phyloP scores from a whole-genome alignment of 2,888 invertebrate species.

The Ferdinandea cuprea region DNA sequence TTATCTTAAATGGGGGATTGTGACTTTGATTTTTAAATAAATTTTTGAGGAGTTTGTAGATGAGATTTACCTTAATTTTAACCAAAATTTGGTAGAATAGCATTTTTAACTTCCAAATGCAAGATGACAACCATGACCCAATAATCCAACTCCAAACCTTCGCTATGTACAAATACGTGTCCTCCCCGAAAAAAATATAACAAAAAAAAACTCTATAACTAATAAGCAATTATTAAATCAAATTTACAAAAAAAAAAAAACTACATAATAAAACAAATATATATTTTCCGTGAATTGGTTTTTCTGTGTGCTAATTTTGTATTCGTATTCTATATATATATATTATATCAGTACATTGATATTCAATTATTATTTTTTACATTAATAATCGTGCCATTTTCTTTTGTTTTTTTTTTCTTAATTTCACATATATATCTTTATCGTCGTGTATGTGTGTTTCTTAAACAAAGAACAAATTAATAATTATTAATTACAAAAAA shows the following conservation, averaged over 20 bases:
- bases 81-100: neutral
- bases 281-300: conserved; percentile 82
- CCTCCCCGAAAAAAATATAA: conserved; percentile 52
- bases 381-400: conserved; percentile 73
- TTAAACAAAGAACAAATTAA: conserved; percentile 72
- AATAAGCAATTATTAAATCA: conserved; percentile 62
- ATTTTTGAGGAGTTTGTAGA: too few relatives aligned
- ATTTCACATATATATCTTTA: conserved; percentile 76
- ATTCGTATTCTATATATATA: conserved; percentile 78
- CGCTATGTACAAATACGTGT: conserved; percentile 70
- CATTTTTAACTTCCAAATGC: neutral
- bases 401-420: conserved; percentile 63
- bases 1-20: neutral
- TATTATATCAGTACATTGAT: conserved; percentile 72
- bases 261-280: conserved; percentile 76
- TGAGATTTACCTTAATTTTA: too few relatives aligned
- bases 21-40: neutral
- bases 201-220: conserved; percentile 40
- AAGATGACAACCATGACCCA: neutral
- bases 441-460: conserved; percentile 82
- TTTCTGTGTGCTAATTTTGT: conserved; percentile 82
- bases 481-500: conserved; percentile 65
- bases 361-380: conserved; percentile 65
- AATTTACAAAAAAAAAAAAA: conserved; percentile 74
- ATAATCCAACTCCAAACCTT: conserved; percentile 59